phyloP scores from a whole-genome alignment of 2,113 vertebrate species.

The Butorides virescens region DNA sequence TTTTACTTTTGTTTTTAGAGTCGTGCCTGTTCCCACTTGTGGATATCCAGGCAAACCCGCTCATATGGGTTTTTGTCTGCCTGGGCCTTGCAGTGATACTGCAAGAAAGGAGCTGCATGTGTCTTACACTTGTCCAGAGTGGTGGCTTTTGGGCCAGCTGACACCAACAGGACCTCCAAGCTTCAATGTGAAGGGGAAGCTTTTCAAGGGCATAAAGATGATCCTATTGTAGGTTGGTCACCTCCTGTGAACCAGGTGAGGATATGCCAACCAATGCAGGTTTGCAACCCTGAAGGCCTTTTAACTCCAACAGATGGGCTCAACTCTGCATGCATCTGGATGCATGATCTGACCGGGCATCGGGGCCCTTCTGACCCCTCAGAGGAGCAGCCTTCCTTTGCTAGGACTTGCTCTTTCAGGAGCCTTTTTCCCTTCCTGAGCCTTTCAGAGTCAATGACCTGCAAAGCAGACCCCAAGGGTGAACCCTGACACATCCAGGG shows the following conservation, averaged over 20 bases:
- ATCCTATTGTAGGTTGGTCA: background rate
- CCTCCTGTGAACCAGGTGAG: background rate
- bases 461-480: background rate
- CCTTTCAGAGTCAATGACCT: background rate
- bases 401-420: background rate
- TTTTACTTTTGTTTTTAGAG: background rate
- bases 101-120: background rate
- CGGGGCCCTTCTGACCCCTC: background rate
- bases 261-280: background rate
- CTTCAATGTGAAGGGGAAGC: background rate
- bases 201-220: background rate
- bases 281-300: background rate
- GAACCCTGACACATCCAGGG: background rate
- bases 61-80: background rate
- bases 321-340: background rate
- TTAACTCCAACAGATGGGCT: background rate
- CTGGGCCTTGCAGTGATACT: background rate
- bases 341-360: background rate
- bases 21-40: background rate
- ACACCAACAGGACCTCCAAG: background rate
- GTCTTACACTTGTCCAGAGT: background rate
- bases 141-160: background rate
- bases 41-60: background rate
- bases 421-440: background rate
- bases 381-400: background rate